A percentile compares a stretch with the other conserved stretches of the same genome.
These are phyloP conservation scores for Ectemnius lituratus DNA, from an alignment of 2,888 invertebrate species.

Conservation along the genomic window DNA sequence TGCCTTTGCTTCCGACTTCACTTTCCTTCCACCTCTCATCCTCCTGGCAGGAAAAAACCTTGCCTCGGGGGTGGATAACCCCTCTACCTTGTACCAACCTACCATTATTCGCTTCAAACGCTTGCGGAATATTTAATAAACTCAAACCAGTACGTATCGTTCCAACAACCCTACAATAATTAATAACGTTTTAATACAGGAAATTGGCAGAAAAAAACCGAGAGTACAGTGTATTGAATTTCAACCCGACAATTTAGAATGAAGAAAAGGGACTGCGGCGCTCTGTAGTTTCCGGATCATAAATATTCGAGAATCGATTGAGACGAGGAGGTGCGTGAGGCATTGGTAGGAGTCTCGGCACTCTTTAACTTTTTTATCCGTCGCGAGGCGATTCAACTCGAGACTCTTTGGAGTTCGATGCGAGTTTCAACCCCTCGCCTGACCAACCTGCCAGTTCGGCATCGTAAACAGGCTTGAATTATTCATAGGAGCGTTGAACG, in stretches of 20 bases:
- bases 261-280: no score
- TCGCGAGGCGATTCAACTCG: conserved; percentile 14
- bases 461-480: conserved; percentile 65
- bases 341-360: conserved; percentile 18
- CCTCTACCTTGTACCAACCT: conserved; percentile 2
- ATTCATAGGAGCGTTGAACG: conserved; percentile 57
- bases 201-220: not conserved
- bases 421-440: conserved; percentile 38
- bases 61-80: conserved; percentile 11
- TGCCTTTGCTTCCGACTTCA: conserved; percentile 28
- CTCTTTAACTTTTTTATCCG: conserved; percentile 58
- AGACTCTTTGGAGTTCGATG: conserved; percentile 44
- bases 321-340: conserved; percentile 4
- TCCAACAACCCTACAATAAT: no score
- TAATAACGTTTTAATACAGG: no score
- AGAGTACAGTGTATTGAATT: not conserved
- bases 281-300: conserved; percentile 54
- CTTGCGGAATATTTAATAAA: not conserved
- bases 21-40: conserved; percentile 9
- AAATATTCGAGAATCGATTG: conserved; percentile 65
- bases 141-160: not conserved
- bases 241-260: conserved; percentile 5
- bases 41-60: conserved; percentile 15
- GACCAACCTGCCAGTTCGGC: conserved; percentile 45
- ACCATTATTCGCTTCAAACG: not conserved